A percentile compares a stretch with the other conserved stretches of the same genome.
Evolutionary conservation across 2,888 invertebrate species (phyloP).

Genomic region (Chymomyza amoena): DNA sequence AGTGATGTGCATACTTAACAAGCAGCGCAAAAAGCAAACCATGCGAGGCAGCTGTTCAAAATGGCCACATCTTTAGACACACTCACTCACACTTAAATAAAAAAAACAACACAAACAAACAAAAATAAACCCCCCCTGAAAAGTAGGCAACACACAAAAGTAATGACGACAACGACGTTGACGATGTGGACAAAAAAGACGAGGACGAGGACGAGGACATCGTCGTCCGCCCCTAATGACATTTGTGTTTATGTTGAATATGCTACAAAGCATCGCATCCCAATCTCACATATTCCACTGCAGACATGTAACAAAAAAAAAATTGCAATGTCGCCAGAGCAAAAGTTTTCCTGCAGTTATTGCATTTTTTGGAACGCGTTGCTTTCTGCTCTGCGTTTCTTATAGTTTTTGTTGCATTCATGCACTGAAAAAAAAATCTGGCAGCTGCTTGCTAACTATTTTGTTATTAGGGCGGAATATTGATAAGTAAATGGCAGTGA

Average conservation of each 20-base stretch:
- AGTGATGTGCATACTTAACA: slow-evolving; percentile 14
- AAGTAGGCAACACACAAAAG: slow-evolving; percentile 30
- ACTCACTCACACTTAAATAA: slow-evolving; percentile 44
- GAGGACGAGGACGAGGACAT: not conserved
- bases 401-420: not conserved
- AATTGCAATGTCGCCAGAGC: slow-evolving; percentile 28
- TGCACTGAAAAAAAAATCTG: not conserved
- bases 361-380: slow-evolving; percentile 9
- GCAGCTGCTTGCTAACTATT: not conserved
- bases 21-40: slow-evolving; percentile 8
- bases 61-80: slow-evolving; percentile 33
- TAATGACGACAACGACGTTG: not conserved
- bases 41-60: slow-evolving; percentile 13
- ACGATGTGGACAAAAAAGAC: slow-evolving; percentile 6
- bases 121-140: slow-evolving; percentile 40
- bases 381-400: not conserved
- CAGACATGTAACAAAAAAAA: slow-evolving; percentile 6
- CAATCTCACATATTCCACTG: slow-evolving; percentile 14
- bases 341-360: slow-evolving; percentile 14
- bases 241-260: slow-evolving; percentile 35
- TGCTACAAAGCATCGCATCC: slow-evolving; percentile 19
- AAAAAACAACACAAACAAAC: slow-evolving; percentile 33
- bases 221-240: slow-evolving; percentile 54
- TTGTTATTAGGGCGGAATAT: too few species aligned
- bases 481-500: too few species aligned